Evolutionary conservation across 2,113 vertebrate genomes (phyloP), one percentile per base, ranked within the genome.

Genomic region (Phycodurus eques): DNA sequence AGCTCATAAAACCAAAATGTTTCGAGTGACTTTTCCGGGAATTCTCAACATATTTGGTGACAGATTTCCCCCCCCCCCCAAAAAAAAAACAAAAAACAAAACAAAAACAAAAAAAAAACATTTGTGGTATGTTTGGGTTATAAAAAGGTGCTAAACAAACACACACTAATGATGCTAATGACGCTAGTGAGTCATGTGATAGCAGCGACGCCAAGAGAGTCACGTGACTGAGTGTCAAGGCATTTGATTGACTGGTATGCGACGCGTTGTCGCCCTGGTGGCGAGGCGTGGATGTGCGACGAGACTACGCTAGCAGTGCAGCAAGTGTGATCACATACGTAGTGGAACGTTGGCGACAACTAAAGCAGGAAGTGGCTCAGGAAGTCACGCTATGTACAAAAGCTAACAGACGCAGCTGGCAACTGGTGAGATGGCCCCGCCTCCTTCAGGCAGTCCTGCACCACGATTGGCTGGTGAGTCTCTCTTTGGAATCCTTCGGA

Each of bases 301-400:
- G 20, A 65, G 63, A 46, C 63, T 14, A 64, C 5, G 62, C 62
- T 43, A 64, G 62, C 42, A 22, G 63, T 65, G 63, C 63, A 65
- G 44, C 11, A 65, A 65, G 43, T 65, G 27, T 44, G 63, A 43
- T 64, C 39, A 44, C 63, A 20, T 65, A 65, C 63, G 42, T 65
- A 65, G 63, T 65, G 63, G 42, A 65, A 65, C 63, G 63, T 44
- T 65, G 39, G 62, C 62, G 4, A 43, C 10, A 43, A 64, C 62
- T 43, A 46, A 65, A 44, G 63, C 63, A 44, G 14, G 11, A 44
- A 22, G 20, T 22, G 19, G 63, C 12, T 44, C 44, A 46, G 63
- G 19, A 46, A 65, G 42, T 65, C 63, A 65, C 63, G 63, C 39
- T 65, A 65, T 65, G 44, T 65, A 65, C 63, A 65, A 65, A 65